Base-by-base conservation (phyloP, 2,888 invertebrate species). In the Orthonychiurus folsomi region DNA sequence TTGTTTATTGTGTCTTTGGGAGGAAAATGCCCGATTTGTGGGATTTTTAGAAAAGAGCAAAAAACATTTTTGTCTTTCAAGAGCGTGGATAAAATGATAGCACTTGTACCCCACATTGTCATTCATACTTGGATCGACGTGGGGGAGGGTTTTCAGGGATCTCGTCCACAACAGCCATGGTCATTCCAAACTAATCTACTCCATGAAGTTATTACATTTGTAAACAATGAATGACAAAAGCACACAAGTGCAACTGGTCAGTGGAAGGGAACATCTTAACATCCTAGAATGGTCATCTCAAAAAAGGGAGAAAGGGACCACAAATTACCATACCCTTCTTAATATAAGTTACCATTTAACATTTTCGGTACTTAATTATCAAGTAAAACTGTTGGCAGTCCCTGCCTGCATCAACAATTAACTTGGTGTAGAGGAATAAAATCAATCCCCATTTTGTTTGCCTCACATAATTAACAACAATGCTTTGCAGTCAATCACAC, bases 331-430 rank as follows among this genome's bases (percentile, higher is more conserved):
- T 37, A 37, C 15, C 37, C 37, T 37, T 37, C 15, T 9, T 15
- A 37, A 9, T 15, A 9, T 37, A 37, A 37, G 5, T 37, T 9
- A 37, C 5, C 15, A 37, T 37, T 37, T 37, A 37, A 37, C 37
- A 37, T 37, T 37, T 37, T 9, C 5, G 5, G 5, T 37, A 37
- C 37, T 9, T 15, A 37, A 5, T 5, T 15, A 37, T 37, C 9
- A 52, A 5, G 52, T 52, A 5, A 12, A 5, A 52, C 20, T 52
- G 56, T 26, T 56, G 25, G 5, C 56, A 56, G 56, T 56, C 12
- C 56, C 56, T 24, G 56, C 56, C 56, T 56, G 56, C 26, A 3
- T 24, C 24, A 56, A 56, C 56, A 56, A 56, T 24, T 15, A 37
- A 37, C 37, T 37, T 37, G 5, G 5, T 37, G 5, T 37, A 37